A percentile compares a stretch with the other conserved stretches of the same genome.
Evolutionary conservation across 2,888 invertebrate genomes (phyloP).

Genomic region (Drosophila acutilabella): DNA sequence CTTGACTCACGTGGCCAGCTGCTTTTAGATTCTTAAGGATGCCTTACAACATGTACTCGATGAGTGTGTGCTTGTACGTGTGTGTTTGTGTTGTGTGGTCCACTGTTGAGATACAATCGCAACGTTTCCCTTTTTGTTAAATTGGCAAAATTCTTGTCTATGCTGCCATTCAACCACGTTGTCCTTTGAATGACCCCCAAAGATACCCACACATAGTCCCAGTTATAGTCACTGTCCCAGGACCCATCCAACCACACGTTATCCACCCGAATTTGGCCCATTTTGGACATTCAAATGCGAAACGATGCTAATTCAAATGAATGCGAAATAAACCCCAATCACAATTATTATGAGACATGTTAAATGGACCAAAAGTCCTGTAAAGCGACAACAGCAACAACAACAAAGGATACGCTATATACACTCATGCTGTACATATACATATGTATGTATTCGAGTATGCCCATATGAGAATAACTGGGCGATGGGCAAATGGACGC

Average conservation of each 20-base stretch:
- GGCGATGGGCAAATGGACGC: constrained; percentile 45
- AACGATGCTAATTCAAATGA: constrained; percentile 82
- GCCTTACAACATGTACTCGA: constrained; percentile 29
- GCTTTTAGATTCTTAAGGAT: constrained; percentile 58
- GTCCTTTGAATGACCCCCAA: constrained; percentile 52
- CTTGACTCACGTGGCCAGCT: constrained; percentile 64
- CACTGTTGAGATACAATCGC: constrained; percentile 66
- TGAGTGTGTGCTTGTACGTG: constrained; percentile 28
- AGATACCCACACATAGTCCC: background rate
- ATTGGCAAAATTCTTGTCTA: constrained; percentile 78
- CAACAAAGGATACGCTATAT: constrained; percentile 28
- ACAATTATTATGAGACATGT: constrained; percentile 83
- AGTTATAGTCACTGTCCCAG: background rate
- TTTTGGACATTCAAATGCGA: constrained; percentile 66
- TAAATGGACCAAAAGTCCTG: constrained; percentile 83
- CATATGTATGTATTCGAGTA: constrained; percentile 18
- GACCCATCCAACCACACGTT: constrained; percentile 4
- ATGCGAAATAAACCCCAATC: constrained; percentile 82
- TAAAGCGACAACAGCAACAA: constrained; percentile 29
- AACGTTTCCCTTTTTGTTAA: constrained; percentile 75
- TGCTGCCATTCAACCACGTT: constrained; percentile 51
- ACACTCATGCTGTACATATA: constrained; percentile 14
- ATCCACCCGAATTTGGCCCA: constrained; percentile 38
- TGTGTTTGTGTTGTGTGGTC: constrained; percentile 58
- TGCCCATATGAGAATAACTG: constrained; percentile 31